Conservation (phyloP, 2,797 vertebrate genomes). For the Balearica regulorum region DNA sequence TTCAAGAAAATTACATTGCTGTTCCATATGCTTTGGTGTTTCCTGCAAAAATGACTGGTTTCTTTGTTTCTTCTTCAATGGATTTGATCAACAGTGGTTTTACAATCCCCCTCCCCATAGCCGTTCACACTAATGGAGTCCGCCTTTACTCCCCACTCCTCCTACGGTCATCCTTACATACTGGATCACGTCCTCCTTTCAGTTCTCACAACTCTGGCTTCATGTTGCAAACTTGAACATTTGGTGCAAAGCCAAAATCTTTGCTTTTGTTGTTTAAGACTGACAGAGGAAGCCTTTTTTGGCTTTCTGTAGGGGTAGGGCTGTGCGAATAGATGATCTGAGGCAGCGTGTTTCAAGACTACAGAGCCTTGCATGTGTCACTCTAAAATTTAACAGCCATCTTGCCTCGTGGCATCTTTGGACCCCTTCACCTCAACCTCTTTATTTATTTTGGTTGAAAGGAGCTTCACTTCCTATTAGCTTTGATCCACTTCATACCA, state of each 20-base stretch:
- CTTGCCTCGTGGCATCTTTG: neutral
- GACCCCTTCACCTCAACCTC: neutral
- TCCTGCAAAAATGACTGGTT: neutral
- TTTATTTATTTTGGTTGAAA: constrained; percentile 52
- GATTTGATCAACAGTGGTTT: neutral
- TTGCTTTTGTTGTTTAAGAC: neutral
- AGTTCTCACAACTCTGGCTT: neutral
- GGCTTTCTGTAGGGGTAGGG: neutral
- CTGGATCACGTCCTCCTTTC: neutral
- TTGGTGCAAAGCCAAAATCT: neutral
- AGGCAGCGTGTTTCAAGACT: neutral
- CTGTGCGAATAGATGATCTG: neutral
- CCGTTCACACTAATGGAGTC: neutral
- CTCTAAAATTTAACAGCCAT: neutral
- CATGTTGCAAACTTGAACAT: neutral
- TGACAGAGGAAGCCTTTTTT: neutral
- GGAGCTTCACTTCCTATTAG: constrained; percentile 65
- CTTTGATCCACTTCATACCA: constrained; percentile 48
- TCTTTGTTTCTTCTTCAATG: neutral
- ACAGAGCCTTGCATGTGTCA: neutral
- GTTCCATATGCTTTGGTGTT: neutral
- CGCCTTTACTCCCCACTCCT: neutral
- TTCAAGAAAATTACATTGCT: neutral
- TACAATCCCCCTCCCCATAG: neutral
- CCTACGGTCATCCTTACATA: neutral